Evolutionary conservation across 2,113 vertebrate genomes (phyloP).

Genomic region (Pedetes capensis): DNA sequence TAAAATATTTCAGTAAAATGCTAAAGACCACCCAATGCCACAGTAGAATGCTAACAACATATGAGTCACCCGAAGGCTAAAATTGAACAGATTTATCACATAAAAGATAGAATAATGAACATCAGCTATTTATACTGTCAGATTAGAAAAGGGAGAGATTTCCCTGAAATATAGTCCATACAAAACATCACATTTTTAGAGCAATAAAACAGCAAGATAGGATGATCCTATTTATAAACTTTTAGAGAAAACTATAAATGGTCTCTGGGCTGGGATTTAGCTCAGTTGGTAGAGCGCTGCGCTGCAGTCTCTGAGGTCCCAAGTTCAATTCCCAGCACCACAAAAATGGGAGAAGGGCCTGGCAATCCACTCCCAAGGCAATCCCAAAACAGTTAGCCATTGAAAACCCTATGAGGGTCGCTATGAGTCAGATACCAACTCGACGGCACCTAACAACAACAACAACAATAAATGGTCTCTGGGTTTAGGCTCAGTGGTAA

Average conservation of each 20-base stretch:
- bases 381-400: too few species aligned
- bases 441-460: too few species aligned
- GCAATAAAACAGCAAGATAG: background rate
- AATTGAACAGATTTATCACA: background rate
- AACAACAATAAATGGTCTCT: background rate
- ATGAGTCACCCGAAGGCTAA: background rate
- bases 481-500: background rate
- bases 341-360: too few species aligned
- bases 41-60: background rate
- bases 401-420: too few species aligned
- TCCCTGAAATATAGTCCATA: background rate
- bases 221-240: background rate
- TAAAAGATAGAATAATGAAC: slow-evolving; percentile 7
- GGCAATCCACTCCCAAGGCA: too few species aligned
- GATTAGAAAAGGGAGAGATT: background rate
- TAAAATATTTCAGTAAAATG: slow-evolving; percentile 16
- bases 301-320: too few species aligned
- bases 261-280: background rate
- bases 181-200: background rate
- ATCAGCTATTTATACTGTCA: slow-evolving; percentile 16
- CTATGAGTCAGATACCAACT: too few species aligned
- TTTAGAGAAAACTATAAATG: background rate
- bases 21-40: background rate
- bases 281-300: too few species aligned
- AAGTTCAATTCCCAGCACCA: too few species aligned